Evolutionary conservation across 2,113 vertebrate genomes (phyloP).

Genomic region (Porphyrio hochstetteri): DNA sequence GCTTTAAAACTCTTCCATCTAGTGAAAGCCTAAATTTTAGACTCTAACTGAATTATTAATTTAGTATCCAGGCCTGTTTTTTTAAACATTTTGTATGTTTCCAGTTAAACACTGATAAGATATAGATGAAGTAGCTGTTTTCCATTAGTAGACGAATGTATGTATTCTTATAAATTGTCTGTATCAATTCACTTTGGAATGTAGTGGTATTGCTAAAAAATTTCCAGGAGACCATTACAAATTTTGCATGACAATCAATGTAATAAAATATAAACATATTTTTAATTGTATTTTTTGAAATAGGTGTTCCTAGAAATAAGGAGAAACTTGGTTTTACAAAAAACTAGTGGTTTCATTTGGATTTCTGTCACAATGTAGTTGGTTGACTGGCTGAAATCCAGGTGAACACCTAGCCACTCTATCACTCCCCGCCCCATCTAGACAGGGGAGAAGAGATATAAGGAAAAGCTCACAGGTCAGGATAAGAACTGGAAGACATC

Average conservation of each 20-base stretch:
- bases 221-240: background rate
- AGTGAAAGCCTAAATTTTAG: background rate
- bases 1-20: background rate
- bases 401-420: too few relatives aligned
- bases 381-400: too few relatives aligned
- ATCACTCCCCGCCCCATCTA: too few relatives aligned
- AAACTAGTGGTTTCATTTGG: background rate
- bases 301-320: background rate
- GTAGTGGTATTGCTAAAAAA: background rate
- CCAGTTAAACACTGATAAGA: background rate
- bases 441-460: too few relatives aligned
- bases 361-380: background rate
- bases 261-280: background rate
- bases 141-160: background rate
- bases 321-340: background rate
- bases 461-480: too few relatives aligned
- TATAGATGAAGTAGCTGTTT: background rate
- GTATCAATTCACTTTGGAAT: background rate
- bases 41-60: background rate
- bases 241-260: background rate
- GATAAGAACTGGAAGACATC: too few relatives aligned
- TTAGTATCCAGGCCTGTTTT: background rate
- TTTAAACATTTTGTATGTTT: background rate
- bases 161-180: background rate
- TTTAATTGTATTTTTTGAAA: background rate